Evolutionary conservation across 1,140 invertebrate species (phyloP).

Genomic region (Magallana gigas): DNA sequence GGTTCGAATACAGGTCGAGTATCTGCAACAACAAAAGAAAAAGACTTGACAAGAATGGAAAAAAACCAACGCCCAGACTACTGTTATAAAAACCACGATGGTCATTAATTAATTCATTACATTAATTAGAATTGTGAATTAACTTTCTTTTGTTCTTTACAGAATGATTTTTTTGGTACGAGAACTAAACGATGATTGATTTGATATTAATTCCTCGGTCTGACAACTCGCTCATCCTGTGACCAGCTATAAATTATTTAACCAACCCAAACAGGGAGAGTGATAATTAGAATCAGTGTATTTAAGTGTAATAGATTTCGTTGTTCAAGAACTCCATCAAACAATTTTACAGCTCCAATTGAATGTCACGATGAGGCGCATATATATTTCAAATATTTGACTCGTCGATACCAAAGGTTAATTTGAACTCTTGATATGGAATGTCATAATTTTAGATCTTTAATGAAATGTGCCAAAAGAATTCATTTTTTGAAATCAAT

Average conservation of each 20-base stretch:
- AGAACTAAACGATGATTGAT: slow-evolving; percentile 9
- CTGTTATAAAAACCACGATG: neutral
- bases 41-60: neutral
- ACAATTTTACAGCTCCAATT: neutral
- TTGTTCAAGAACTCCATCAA: neutral
- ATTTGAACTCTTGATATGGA: neutral
- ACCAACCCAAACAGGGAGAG: neutral
- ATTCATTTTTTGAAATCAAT: neutral
- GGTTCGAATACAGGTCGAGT: neutral
- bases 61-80: slow-evolving; percentile 1
- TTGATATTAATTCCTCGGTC: slow-evolving; percentile 1
- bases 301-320: neutral
- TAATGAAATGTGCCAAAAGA: neutral
- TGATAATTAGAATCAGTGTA: neutral
- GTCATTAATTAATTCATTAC: slow-evolving; percentile 25
- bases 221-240: neutral
- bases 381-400: slow-evolving; percentile 24
- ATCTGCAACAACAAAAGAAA: neutral
- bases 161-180: neutral
- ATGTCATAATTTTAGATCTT: neutral
- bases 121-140: slow-evolving; percentile 6
- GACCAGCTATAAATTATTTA: neutral
- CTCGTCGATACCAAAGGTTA: neutral
- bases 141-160: neutral
- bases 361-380: neutral